Evolutionary conservation across 2,113 vertebrate species (phyloP), one percentile per base, ranked within the genome.

Genomic region (Dipodomys stephensi): DNA sequence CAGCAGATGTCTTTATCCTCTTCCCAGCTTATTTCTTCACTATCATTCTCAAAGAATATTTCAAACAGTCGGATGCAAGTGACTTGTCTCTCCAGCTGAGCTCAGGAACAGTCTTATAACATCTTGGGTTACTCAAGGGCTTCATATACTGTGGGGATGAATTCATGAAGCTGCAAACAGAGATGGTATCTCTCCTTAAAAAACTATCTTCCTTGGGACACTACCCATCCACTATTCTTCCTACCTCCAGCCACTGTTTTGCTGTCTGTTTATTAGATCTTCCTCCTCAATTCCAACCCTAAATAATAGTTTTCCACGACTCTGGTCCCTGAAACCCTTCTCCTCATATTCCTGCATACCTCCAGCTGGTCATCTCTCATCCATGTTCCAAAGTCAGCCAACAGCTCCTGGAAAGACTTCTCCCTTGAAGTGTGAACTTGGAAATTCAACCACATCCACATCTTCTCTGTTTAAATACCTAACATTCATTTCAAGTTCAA

Each of bases 401-500:
- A 23, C 0, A n/a, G 19, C 22, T 78, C 65, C 19, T 67, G 18
- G 68, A 72, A 6, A n/a, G 12, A 3, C 22, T 32, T 78, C 35
- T 53, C 5, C 32, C 15, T 57, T 88, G 32, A 93, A 46, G 35
- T 79, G 74, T 46, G 4, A 28, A 28, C 19, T 65, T 67, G 39
- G n/a, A 15, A 57, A 83, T 28, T 68, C 60, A 69, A 53, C 6
- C 3, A 3, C 28, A 15, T 28, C 65, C 25, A 88, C 27, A 57
- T 11, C 23, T 49, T 65, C 64, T 90, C 44, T 73, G 53, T 46
- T 92, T 83, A 92, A 20, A 78, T 53, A 44, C 53, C 30, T 76
- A 88, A 71, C 3, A 76, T 13, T 44, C 39, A 86, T 60, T 90
- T 92, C 60, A 91, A 90, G 2, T 8, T 90, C 60, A 92, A 92